These are phyloP conservation scores for Origma solitaria DNA, from an alignment of 2,113 vertebrate species.

Conservation along the genomic window DNA sequence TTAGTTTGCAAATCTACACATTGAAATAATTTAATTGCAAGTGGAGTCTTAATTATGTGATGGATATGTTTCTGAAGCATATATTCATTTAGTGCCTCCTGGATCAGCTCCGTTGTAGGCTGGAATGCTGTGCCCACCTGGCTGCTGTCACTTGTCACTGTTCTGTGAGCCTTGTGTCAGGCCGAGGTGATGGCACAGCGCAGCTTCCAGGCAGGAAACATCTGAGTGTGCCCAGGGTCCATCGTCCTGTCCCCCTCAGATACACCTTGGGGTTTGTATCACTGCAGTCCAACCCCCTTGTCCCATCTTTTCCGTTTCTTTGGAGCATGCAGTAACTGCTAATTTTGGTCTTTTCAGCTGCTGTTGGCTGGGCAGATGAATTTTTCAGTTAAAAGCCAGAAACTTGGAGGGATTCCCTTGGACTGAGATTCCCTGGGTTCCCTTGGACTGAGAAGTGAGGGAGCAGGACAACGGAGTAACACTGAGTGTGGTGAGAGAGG, in stretches of 20 bases:
- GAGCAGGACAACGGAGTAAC: neutral
- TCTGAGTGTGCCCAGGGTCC: neutral
- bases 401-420: neutral
- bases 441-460: neutral
- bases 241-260: neutral
- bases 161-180: neutral
- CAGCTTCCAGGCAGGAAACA: neutral
- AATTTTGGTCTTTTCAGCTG: neutral
- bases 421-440: neutral
- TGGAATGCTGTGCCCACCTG: neutral
- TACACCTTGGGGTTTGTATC: neutral
- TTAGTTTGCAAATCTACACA: neutral
- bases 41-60: neutral
- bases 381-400: neutral
- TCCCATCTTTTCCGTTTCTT: neutral
- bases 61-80: neutral
- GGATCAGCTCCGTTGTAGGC: neutral
- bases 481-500: neutral
- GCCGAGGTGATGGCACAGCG: accelerated
- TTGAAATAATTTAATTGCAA: neutral
- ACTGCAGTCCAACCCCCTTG: neutral
- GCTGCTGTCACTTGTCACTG: neutral
- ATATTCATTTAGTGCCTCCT: neutral
- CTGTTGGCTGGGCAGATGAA: neutral
- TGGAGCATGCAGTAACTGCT: neutral